Evolutionary conservation across 2,797 vertebrate genomes (phyloP), one percentile per base, ranked within the genome.

Genomic region (Serranus cabrilla): DNA sequence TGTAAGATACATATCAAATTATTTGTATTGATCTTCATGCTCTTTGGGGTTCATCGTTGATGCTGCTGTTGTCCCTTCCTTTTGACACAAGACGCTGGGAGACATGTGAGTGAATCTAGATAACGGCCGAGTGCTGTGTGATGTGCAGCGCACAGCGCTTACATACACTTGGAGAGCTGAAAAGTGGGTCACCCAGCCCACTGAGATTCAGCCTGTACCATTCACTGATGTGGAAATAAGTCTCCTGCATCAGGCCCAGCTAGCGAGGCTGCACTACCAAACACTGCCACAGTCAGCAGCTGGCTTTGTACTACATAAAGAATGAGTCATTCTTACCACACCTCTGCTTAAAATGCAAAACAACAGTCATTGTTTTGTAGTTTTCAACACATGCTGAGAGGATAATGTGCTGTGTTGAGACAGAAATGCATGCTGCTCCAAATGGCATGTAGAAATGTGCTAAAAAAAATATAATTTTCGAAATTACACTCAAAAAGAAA

Each of bases 171-270:
- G 68, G 76, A 85, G 75, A 71, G 72, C 76, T 78, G 85, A 69
- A 94, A 95, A 96, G 87, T 95, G 91, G 91, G 93, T 93, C 93
- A 92, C 71, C n/a, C 75, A 74, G 91, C 92, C 90, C 79, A 80
- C 80, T 82, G 91, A 94, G 91, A 94, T 79, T 93, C 84, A 89
- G 89, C 85, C 52, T 89, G 78, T 89, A 90, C 88, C 77, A 81
- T 74, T 90, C 83, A 91, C 69, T 86, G 85, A 92, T 91, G 86
- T 89, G 91, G 89, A 94, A 90, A 87, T 87, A 91, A 93, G 82
- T 84, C 83, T 85, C 58, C 70, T 86, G 75, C 89, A 89, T 87
- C 67, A 71, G 78, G 71, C 78, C 72, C 67, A 61, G 86, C 67
- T 52, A 83, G 61, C 65, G 74, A 78, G 69, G 64, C 81, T 74